Base-by-base conservation (phyloP, 2,888 invertebrate genomes). In the Scaptomyza polygonia region DNA sequence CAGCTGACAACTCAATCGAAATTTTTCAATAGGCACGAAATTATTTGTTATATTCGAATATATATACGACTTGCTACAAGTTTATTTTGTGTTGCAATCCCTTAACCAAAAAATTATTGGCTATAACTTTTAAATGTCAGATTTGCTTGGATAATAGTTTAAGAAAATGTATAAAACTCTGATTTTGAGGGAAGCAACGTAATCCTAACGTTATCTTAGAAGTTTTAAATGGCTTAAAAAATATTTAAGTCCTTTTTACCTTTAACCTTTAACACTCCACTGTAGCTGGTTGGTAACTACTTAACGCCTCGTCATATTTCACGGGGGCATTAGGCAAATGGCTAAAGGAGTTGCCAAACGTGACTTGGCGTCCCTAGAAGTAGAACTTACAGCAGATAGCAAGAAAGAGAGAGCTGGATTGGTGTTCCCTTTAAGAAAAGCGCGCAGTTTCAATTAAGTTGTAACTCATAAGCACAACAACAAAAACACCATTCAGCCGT, bases 261-360 rank as follows among this genome's bases (percentile, higher is more conserved):
- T n/a, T n/a, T n/a, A 32, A 12, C 4, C 12, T 32, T 34, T 14
- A 1, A 14, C 36, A 34, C 34, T 54, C 59, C 78, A 80, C 72
- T 75, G 76, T 67, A 40, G 36, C 69, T 78, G 77, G 78, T 73
- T 75, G 54, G 70, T 71, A 81, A 82, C 86, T 84, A 89, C 89
- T 90, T 89, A 90, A 89, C 90, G 89, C 90, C 85, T 89, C 79
- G 78, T 88, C 86, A 89, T 88, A 78, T 89, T 87, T 83, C 83
- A 81, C 67, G 59, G 55, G 71, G 57, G 73, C 78, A 84, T 84
- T 86, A 88, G 68, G 74, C 67, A 72, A 76, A 80, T 79, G 75
- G 74, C 66, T 45, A 82, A 79, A 79, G 85, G 85, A 72, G 82
- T 39, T 62, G 64, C 88, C 84, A 86, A 83, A 88, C 82, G 88